A percentile compares a stretch with the other conserved stretches of the same genome.
Evolutionary conservation across 2,797 vertebrate genomes (phyloP).

Genomic region (Lindbergichthys nudifrons): DNA sequence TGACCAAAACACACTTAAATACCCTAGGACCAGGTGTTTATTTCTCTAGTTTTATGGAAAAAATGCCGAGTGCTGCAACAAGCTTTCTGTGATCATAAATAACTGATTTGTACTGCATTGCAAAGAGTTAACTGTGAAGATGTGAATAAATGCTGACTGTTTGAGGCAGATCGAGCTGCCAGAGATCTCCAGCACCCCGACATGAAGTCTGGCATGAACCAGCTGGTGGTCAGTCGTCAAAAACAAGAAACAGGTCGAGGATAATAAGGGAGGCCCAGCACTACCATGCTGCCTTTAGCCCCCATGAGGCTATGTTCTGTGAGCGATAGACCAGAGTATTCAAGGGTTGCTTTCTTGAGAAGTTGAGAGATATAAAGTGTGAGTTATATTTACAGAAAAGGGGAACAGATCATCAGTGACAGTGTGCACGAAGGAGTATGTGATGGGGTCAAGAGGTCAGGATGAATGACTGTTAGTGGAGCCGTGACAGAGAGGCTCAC

Average conservation of each 20-base stretch:
- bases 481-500: constrained; percentile 21
- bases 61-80: background rate
- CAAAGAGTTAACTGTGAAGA: constrained; percentile 11
- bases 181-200: background rate
- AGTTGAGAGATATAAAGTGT: background rate
- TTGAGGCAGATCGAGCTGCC: constrained; percentile 17
- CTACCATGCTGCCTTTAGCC: background rate
- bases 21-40: background rate
- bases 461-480: background rate
- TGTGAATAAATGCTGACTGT: background rate
- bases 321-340: background rate
- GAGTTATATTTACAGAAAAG: constrained; percentile 10
- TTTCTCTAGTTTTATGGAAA: background rate
- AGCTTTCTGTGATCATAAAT: background rate
- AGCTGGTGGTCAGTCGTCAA: constrained; percentile 22
- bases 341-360: constrained; percentile 2
- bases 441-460: constrained; percentile 28
- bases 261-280: constrained; percentile 13
- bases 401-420: constrained; percentile 12
- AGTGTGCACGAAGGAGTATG: background rate
- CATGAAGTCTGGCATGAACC: constrained; percentile 13
- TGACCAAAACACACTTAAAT: no score
- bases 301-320: background rate
- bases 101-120: background rate
- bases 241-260: constrained; percentile 20